A percentile compares a stretch with the other conserved stretches of the same genome.
Conservation (phyloP, 1,140 invertebrate genomes). For the Dendrolimus punctatus region DNA sequence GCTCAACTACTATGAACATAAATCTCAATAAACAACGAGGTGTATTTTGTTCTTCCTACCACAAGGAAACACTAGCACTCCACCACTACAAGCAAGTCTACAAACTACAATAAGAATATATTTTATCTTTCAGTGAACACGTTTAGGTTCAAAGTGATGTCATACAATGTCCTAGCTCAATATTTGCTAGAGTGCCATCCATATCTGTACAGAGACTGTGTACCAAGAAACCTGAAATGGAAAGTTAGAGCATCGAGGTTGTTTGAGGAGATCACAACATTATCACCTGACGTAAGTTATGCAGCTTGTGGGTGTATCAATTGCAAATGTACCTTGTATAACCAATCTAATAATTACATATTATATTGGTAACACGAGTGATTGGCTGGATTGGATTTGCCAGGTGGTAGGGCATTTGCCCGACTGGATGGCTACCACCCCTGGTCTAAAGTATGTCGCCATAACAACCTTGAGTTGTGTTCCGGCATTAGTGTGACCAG, state of each 20-base stretch:
- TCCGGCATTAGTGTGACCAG: no score
- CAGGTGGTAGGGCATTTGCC: no score
- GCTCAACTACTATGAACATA: no score
- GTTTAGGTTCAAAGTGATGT: constrained; percentile 72
- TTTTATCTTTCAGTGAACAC: constrained; percentile 17
- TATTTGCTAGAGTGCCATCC: constrained; percentile 82
- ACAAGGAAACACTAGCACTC: not conserved
- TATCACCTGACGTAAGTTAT: constrained; percentile 81
- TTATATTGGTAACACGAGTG: constrained; percentile 8
- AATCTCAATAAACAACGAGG: no score
- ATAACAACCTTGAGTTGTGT: no score
- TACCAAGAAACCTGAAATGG: constrained; percentile 78
- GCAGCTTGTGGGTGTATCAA: not conserved
- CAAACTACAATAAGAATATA: not conserved
- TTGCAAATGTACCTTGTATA: not conserved
- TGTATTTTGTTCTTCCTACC: no score
- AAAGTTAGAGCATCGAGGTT: constrained; percentile 78
- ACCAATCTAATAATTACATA: not conserved
- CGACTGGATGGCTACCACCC: no score
- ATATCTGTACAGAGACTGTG: constrained; percentile 81
- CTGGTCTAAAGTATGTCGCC: no score
- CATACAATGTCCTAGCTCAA: constrained; percentile 93
- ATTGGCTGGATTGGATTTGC: no score
- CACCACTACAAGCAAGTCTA: not conserved
- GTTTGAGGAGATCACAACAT: constrained; percentile 78